Evolutionary conservation across 1,140 invertebrate genomes (phyloP).

Genomic region (Acyrthosiphon pisum): DNA sequence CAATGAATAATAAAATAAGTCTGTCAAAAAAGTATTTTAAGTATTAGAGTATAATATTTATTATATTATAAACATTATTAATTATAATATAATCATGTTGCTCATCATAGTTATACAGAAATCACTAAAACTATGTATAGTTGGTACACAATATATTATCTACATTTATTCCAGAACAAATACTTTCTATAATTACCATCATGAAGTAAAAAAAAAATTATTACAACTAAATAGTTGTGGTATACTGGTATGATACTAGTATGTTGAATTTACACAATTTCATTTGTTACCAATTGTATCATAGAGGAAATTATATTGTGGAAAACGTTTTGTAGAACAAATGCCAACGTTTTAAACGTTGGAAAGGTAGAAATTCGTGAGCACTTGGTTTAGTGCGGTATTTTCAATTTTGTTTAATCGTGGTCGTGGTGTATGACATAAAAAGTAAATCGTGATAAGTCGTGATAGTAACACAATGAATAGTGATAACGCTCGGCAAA

Average conservation of each 20-base stretch:
- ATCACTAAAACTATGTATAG: not conserved
- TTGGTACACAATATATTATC: too few species aligned
- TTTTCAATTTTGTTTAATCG: too few species aligned
- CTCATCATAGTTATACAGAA: not conserved
- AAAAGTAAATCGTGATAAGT: too few species aligned
- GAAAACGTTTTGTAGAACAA: too few species aligned
- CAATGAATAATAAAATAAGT: not conserved
- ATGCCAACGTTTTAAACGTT: too few species aligned
- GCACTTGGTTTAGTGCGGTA: too few species aligned
- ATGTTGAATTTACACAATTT: not conserved
- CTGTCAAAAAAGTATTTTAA: not conserved
- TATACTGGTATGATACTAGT: not conserved
- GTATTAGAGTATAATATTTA: not conserved
- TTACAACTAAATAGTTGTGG: not conserved
- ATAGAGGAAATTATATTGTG: too few species aligned
- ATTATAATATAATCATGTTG: not conserved
- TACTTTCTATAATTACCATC: not conserved
- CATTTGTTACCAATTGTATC: not conserved
- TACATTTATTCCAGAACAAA: not conserved
- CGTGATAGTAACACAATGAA: too few species aligned
- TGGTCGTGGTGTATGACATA: too few species aligned
- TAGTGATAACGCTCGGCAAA: too few species aligned
- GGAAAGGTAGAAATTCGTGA: too few species aligned
- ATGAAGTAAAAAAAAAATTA: not conserved
- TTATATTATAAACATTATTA: not conserved